Base-by-base conservation (phyloP, 2,888 invertebrate species). In the Crematogaster levior region DNA sequence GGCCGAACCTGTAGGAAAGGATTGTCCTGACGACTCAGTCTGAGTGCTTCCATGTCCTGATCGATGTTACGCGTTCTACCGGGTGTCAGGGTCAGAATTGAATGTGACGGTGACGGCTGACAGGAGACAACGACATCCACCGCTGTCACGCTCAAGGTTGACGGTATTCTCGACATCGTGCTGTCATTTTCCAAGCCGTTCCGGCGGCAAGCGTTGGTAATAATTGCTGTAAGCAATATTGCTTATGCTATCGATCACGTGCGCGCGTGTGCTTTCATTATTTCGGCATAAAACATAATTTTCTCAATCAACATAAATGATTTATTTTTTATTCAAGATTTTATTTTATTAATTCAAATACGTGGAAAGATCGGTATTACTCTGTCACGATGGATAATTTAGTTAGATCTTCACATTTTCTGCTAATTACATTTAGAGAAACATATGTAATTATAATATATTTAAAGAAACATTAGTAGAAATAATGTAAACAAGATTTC, bases 11-110 rank as follows among this genome's bases (percentile, higher is more conserved):
- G 97, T 84, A 98, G 95, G 93, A 97, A 97, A 1, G 98, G 98
- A 95, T 98, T 98, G 94, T 98, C 98, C 94, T 97, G 97, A 84
- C 98, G 95, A 10, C 97, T 97, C 63, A 97, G 95, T 91, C 97
- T 95, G 60, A 98, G 95, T 34, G 97, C 97, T 93, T 97, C 97
- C 97, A 98, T 97, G 92, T 98, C 98, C 94, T 97, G 97, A 91
- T 97, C 97, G 91, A 97, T 97, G 94, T 97, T 97, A 89, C 97
- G 95, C 85, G 97, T 96, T 87, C 97, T 95, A 27, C 97, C 97
- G 70, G 97, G 97, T 88, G 97, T 97, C 88, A 97, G 94, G 58
- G 97, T 96, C 84, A 97, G 95, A 72, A 97, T 96, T 48, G 97
- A 96, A 87, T 96, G 94, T 74, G 96, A 95, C 63, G 96, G 96